Evolutionary conservation across 2,888 invertebrate species (phyloP).

Genomic region (Brachynemurus nebulosus): DNA sequence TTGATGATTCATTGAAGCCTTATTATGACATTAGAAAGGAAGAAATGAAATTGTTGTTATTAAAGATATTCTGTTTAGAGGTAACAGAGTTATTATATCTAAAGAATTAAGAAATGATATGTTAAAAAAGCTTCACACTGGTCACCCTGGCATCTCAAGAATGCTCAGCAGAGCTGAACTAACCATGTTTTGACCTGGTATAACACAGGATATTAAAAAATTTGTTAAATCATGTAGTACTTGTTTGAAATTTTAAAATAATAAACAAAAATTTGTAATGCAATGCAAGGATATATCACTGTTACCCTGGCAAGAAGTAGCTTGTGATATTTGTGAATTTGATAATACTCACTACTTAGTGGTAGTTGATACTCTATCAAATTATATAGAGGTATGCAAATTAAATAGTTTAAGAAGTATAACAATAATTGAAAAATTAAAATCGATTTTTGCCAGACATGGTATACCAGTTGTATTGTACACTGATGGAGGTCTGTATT

Average conservation of each 20-base stretch:
- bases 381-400: neutral
- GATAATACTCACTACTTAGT: neutral
- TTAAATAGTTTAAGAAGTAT: neutral
- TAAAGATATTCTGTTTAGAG: neutral
- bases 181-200: neutral
- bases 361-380: neutral
- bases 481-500: neutral
- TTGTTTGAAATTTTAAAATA: neutral
- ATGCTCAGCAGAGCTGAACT: neutral
- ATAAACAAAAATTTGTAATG: neutral
- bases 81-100: neutral
- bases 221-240: neutral
- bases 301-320: neutral
- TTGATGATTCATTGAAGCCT: neutral
- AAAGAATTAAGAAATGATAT: neutral
- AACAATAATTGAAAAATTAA: neutral
- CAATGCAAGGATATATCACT: neutral
- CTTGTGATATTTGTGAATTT: neutral
- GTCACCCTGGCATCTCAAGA: neutral
- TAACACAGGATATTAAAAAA: neutral
- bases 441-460: neutral
- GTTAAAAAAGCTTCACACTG: neutral
- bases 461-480: neutral
- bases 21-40: neutral
- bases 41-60: neutral